phyloP scores from a whole-genome alignment of 2,888 invertebrate genomes.

The Drosophila stalkeri region DNA sequence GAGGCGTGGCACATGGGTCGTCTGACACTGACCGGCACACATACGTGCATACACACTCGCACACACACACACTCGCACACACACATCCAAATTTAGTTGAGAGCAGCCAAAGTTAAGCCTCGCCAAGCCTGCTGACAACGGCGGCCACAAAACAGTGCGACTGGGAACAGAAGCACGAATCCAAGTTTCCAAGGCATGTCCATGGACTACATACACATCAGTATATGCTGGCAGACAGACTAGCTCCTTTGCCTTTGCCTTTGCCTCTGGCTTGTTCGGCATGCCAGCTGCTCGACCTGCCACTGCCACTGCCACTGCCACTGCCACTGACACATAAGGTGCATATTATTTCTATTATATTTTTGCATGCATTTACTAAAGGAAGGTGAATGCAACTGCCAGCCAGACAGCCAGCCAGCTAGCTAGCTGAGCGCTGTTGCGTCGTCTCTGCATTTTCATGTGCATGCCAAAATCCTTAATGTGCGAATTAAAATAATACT shows the following conservation, averaged over 20 bases:
- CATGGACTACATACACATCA: conserved; percentile 23
- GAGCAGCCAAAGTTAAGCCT: conserved; percentile 64
- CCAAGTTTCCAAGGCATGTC: conserved; percentile 19
- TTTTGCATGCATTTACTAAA: conserved; percentile 37
- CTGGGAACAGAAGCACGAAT: conserved; percentile 7
- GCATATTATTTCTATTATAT: conserved; percentile 66
- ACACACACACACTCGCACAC: conserved; percentile 43
- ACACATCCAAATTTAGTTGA: conserved; percentile 65
- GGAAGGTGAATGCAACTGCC: not conserved
- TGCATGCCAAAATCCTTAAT: conserved; percentile 57
- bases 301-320: too few relatives aligned
- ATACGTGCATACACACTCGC: conserved; percentile 58
- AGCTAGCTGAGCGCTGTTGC: conserved; percentile 7
- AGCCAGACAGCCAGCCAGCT: not conserved
- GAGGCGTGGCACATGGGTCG: conserved; percentile 15
- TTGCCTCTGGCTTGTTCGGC: conserved; percentile 25
- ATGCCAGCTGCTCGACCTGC: conserved; percentile 27
- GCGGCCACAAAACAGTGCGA: conserved; percentile 38
- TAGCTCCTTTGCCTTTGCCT: conserved; percentile 17
- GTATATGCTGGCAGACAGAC: conserved; percentile 41
- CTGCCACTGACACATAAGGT: conserved; percentile 62
- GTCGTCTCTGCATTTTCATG: conserved; percentile 31
- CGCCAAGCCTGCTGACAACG: conserved; percentile 30
- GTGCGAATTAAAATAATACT: conserved; percentile 67
- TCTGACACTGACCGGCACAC: conserved; percentile 65